Evolutionary conservation across 2,888 invertebrate genomes (phyloP).

Genomic region (Melanostoma scalare): DNA sequence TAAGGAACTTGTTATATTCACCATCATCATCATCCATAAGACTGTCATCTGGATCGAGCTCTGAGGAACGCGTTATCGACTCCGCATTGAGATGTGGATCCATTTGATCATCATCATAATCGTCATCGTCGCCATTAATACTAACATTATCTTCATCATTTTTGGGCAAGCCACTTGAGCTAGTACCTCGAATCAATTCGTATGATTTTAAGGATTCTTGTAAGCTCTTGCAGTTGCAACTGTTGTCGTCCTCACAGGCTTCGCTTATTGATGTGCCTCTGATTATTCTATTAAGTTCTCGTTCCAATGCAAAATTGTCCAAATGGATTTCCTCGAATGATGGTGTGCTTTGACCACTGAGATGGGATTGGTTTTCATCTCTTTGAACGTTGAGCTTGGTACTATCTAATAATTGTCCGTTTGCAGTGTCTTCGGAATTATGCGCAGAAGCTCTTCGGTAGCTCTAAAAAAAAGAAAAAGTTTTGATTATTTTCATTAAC

Average conservation of each 20-base stretch:
- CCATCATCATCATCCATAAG: slow-evolving; percentile 70
- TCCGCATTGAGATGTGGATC: slow-evolving; percentile 57
- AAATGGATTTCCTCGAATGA: slow-evolving; percentile 63
- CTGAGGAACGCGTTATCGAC: slow-evolving; percentile 59
- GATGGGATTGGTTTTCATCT: slow-evolving; percentile 25
- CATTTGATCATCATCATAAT: slow-evolving; percentile 69
- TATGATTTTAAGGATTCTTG: slow-evolving; percentile 67
- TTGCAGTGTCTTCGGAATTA: slow-evolving; percentile 19
- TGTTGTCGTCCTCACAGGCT: slow-evolving; percentile 65
- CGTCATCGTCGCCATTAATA: slow-evolving; percentile 48
- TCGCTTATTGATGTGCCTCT: slow-evolving; percentile 65
- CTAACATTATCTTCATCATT: slow-evolving; percentile 45
- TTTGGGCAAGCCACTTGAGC: slow-evolving; percentile 15
- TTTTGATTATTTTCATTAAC: background rate
- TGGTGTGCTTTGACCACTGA: slow-evolving; percentile 58
- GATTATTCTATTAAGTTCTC: slow-evolving; percentile 62
- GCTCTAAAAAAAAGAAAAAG: slow-evolving; percentile 24
- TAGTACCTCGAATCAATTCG: slow-evolving; percentile 47
- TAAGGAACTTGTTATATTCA: slow-evolving; percentile 1
- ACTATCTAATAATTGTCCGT: slow-evolving; percentile 21
- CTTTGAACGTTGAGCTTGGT: slow-evolving; percentile 8
- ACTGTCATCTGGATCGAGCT: slow-evolving; percentile 58
- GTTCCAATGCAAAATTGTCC: slow-evolving; percentile 61
- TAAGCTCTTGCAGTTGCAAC: slow-evolving; percentile 65
- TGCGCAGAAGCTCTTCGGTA: slow-evolving; percentile 33